A percentile compares a stretch with the other conserved stretches of the same genome.
Conservation (phyloP, 2,888 invertebrate species). For the Lasioglossum calceatum region DNA sequence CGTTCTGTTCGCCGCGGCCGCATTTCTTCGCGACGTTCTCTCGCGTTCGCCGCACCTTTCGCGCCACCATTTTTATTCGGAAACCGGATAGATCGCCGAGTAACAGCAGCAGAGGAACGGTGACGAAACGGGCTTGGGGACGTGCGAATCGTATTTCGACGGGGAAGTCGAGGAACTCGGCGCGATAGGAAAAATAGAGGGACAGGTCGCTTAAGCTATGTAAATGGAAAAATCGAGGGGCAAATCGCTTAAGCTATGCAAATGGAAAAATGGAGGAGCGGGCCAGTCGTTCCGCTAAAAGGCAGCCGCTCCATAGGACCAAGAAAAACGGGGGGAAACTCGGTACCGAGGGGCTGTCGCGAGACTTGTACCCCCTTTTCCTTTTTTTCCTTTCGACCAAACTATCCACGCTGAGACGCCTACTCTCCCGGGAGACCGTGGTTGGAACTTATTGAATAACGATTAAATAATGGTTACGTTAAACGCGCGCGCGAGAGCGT, state of each 20-base stretch:
- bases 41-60: constrained; percentile 25
- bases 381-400: not conserved
- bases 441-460: not conserved
- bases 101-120: not conserved
- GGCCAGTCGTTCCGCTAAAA: constrained; percentile 47
- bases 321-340: constrained; percentile 1
- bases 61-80: constrained; percentile 30
- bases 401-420: not conserved
- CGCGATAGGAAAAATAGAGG: constrained; percentile 31
- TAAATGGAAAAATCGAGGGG: constrained; percentile 58
- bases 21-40: constrained; percentile 36
- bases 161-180: constrained; percentile 26
- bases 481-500: not conserved
- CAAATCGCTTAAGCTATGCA: constrained; percentile 63
- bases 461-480: not conserved
- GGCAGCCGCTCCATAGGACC: constrained; percentile 28
- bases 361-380: not conserved
- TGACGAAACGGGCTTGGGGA: too few relatives aligned
- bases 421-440: not conserved
- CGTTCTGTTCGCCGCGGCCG: not conserved
- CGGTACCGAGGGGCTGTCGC: not conserved
- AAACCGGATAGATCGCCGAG: constrained; percentile 30
- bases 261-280: constrained; percentile 57
- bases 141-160: constrained; percentile 47
- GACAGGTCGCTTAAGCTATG: constrained; percentile 56